Evolutionary conservation across 2,113 vertebrate genomes (phyloP).

Genomic region (Chionis minor): DNA sequence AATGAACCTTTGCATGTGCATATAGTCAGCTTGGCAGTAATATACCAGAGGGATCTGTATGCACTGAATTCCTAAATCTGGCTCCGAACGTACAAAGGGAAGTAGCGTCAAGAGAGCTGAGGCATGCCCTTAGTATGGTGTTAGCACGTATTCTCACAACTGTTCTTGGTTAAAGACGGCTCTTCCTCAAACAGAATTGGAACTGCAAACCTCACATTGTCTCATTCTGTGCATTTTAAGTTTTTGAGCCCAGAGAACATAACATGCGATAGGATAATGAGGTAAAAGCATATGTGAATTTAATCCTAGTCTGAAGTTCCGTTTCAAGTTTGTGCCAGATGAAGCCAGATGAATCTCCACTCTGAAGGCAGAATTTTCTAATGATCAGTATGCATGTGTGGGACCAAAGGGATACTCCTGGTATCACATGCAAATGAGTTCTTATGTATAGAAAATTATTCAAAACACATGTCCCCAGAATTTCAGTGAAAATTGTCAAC

Average conservation of each 20-base stretch:
- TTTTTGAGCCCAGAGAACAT: neutral
- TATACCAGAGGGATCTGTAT: neutral
- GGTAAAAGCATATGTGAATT: neutral
- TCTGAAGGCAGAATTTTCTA: neutral
- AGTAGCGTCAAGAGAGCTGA: neutral
- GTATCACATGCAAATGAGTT: neutral
- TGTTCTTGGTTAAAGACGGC: constrained; percentile 14
- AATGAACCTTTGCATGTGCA: neutral
- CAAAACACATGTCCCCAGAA: neutral
- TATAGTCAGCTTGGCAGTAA: neutral
- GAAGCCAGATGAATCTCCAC: neutral
- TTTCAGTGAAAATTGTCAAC: neutral
- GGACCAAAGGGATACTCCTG: neutral
- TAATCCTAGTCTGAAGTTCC: neutral
- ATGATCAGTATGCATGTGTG: neutral
- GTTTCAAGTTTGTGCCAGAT: neutral
- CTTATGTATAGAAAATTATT: neutral
- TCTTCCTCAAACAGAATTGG: neutral
- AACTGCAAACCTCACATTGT: neutral
- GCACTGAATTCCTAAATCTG: neutral
- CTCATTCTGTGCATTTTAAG: neutral
- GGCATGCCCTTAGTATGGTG: neutral
- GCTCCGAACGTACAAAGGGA: neutral
- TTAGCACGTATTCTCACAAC: neutral
- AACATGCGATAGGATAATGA: neutral